Percentiles rank a stretch among this genome's conserved stretches.
Conservation (phyloP, 1,140 invertebrate species). For the Heliconius nattereri region DNA sequence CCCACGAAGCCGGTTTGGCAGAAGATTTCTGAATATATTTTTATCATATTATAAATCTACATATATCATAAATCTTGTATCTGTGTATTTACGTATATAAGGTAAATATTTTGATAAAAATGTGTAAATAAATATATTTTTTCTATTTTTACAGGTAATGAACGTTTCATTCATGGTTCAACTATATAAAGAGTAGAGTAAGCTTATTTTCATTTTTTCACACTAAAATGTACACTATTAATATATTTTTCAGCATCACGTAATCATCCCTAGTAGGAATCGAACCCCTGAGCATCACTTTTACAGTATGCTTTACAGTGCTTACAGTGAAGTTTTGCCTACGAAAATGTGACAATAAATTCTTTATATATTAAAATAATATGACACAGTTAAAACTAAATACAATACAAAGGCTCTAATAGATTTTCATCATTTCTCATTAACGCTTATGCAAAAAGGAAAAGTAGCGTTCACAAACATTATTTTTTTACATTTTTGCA, state of each 20-base stretch:
- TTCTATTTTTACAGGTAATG: neutral
- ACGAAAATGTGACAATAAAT: neutral
- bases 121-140: neutral
- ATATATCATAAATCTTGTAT: no score
- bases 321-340: neutral
- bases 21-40: neutral
- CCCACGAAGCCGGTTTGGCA: neutral
- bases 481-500: neutral
- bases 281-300: no score
- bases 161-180: neutral
- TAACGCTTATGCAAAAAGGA: neutral
- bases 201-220: neutral
- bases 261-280: no score
- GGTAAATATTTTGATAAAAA: no score
- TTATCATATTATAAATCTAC: no score
- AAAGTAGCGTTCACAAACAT: neutral
- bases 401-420: neutral
- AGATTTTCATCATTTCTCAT: constrained; percentile 1
- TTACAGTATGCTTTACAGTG: no score
- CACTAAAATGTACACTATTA: no score
- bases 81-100: neutral
- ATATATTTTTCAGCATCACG: no score
- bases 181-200: neutral
- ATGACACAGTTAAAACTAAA: neutral
- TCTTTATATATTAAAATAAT: neutral